phyloP scores from a whole-genome alignment of 1,140 invertebrate species.

The Spodoptera frugiperda region DNA sequence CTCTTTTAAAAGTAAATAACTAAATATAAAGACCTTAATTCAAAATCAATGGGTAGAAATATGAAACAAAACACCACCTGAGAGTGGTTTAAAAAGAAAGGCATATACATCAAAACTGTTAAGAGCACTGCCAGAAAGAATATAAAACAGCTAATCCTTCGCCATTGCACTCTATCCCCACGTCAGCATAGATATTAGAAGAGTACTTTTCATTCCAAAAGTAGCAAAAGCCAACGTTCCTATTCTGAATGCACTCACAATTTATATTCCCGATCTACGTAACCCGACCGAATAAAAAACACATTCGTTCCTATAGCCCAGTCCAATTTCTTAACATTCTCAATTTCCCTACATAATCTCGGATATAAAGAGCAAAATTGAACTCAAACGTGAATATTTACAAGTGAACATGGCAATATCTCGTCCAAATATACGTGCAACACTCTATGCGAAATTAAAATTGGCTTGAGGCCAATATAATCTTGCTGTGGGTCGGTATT shows the following conservation, averaged over 20 bases:
- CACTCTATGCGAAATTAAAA: slow-evolving; percentile 72
- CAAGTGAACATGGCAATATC: slow-evolving; percentile 53
- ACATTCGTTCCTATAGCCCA: not conserved
- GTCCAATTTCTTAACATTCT: slow-evolving; percentile 39
- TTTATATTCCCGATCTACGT: slow-evolving; percentile 39
- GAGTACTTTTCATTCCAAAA: slow-evolving; percentile 36
- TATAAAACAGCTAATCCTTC: slow-evolving; percentile 25
- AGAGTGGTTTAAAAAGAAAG: not conserved
- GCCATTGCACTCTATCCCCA: slow-evolving; percentile 1
- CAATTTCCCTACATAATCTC: slow-evolving; percentile 41
- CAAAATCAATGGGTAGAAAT: too few species aligned
- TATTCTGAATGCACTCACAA: slow-evolving; percentile 41
- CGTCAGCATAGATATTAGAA: slow-evolving; percentile 36
- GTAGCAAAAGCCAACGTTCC: slow-evolving; percentile 29
- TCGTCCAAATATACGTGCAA: slow-evolving; percentile 62
- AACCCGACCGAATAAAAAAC: slow-evolving; percentile 40
- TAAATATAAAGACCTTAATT: too few species aligned
- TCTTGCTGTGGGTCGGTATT: slow-evolving; percentile 64
- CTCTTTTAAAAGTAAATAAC: too few species aligned
- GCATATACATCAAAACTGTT: too few species aligned
- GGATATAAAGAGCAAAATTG: slow-evolving; percentile 46
- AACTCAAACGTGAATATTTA: slow-evolving; percentile 56
- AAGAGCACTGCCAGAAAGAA: not conserved
- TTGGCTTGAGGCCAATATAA: slow-evolving; percentile 72
- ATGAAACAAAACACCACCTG: too few species aligned